Conservation (phyloP, 1,140 invertebrate genomes). For the Atta colombica region DNA sequence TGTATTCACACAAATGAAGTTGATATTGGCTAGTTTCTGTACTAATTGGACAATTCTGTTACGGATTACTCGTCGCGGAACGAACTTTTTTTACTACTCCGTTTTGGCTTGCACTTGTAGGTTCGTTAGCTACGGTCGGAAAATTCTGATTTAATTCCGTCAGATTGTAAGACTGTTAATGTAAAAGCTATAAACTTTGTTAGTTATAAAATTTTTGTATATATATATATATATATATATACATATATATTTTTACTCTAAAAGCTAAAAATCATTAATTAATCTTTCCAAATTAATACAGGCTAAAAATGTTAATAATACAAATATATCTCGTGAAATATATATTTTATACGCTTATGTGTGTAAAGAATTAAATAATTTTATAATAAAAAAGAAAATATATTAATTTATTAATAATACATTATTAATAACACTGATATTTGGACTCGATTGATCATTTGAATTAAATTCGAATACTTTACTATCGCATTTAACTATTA, state of each 20-base stretch:
- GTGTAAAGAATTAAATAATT: not conserved
- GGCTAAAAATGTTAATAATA: not conserved
- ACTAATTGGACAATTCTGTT: slow-evolving; percentile 43
- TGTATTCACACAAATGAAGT: slow-evolving; percentile 43
- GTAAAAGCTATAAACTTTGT: slow-evolving; percentile 2
- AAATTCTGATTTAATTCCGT: slow-evolving; percentile 18
- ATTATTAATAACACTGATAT: not conserved
- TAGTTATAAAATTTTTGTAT: not conserved
- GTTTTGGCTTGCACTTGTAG: not conserved
- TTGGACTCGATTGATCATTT: not conserved
- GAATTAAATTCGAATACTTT: not conserved
- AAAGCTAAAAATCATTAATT: not conserved
- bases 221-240: no score
- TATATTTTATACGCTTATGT: not conserved
- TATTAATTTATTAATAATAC: not conserved
- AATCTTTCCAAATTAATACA: not conserved
- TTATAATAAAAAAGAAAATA: not conserved
- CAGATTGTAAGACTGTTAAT: not conserved
- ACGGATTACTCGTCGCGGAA: slow-evolving; percentile 25
- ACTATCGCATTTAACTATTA: not conserved
- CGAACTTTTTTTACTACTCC: slow-evolving; percentile 10
- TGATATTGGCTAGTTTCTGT: slow-evolving; percentile 38
- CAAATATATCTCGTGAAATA: not conserved
- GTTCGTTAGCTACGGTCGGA: slow-evolving; percentile 21
- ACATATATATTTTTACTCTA: not conserved